Base-by-base conservation (phyloP, 2,797 vertebrate species). In the Caiman crocodilus region DNA sequence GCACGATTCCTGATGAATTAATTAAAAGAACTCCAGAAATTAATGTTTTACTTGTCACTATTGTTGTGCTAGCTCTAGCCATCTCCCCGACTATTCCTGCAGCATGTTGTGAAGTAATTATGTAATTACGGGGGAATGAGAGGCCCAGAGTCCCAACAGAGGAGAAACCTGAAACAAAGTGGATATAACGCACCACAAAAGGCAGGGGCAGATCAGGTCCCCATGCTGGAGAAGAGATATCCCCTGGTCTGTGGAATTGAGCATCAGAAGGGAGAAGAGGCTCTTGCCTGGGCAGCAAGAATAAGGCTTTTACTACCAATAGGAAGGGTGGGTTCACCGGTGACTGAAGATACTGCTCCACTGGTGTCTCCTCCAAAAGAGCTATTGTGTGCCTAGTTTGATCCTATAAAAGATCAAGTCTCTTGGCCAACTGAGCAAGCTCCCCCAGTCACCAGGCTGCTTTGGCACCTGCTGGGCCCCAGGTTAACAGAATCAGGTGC, bases 11-110 rank as follows among this genome's bases (percentile, higher is more conserved):
- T 97, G 98, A 98, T 98, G 98, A 99, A 98, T 99, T 99, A 98
- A 99, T 99, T 98, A 98, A 98, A 98, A 98, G 97, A 97, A 98
- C 98, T 98, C 97, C 98, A 99, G 99, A 98, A 98, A 98, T 98
- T 98, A 98, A 98, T 98, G 98, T 99, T 98, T 98, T 98, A 97
- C 97, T 98, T 97, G 96, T 98, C 97, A 90, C 98, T 98, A 98
- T 98, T 98, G 98, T 98, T 98, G 98, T 97, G 95, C 87, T 95
- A 96, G 97, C 96, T 88, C 95, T 96, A 90, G 94, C 97, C 82
- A 0, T 96, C 96, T 97, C 97, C 96, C 95, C 6, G 90, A 96
- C 96, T 97, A 96, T 97, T 98, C 96, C 96, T 97, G 95, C 96
- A 95, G 96, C 97, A 97, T 98, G 97, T 97, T 97, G 97, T 89